Evolutionary conservation across 1,140 invertebrate species (phyloP).

Genomic region (Vanessa atalanta): DNA sequence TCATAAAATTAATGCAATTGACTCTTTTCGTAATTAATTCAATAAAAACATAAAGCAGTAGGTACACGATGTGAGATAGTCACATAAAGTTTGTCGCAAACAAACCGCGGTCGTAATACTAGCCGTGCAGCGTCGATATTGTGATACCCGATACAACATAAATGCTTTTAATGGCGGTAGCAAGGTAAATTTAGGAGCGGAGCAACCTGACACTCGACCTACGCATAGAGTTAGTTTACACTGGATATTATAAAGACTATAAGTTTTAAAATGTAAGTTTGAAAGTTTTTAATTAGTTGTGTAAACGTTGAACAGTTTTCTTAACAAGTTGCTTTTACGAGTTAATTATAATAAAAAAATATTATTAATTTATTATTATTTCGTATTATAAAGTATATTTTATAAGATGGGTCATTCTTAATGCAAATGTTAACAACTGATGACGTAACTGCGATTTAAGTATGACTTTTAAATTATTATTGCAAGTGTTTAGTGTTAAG

Average conservation of each 20-base stretch:
- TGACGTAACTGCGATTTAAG: too few species aligned
- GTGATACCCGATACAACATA: constrained; percentile 71
- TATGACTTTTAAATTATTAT: too few species aligned
- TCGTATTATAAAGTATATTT: too few species aligned
- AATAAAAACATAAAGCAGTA: not conserved
- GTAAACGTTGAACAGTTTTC: not conserved
- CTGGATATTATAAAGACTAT: constrained; percentile 41
- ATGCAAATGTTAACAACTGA: too few species aligned
- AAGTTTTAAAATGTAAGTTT: constrained; percentile 24
- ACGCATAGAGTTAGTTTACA: constrained; percentile 47
- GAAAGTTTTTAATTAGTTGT: constrained; percentile 6
- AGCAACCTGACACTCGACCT: constrained; percentile 63
- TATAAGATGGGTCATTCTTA: too few species aligned
- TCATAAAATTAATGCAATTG: too few species aligned
- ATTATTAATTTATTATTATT: too few species aligned
- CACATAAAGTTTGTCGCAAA: constrained; percentile 6
- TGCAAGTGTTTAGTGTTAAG: too few species aligned
- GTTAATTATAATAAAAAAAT: too few species aligned
- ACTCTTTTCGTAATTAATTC: too few species aligned
- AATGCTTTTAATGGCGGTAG: constrained; percentile 76
- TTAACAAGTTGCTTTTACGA: not conserved
- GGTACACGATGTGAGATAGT: not conserved
- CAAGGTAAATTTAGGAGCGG: constrained; percentile 78
- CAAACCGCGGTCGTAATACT: constrained; percentile 43
- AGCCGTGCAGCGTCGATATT: constrained; percentile 48